A percentile compares a stretch with the other conserved stretches of the same genome.
These are phyloP conservation scores for Criorhina ranunculi DNA, from an alignment of 2,888 invertebrate species.

Conservation along the genomic window DNA sequence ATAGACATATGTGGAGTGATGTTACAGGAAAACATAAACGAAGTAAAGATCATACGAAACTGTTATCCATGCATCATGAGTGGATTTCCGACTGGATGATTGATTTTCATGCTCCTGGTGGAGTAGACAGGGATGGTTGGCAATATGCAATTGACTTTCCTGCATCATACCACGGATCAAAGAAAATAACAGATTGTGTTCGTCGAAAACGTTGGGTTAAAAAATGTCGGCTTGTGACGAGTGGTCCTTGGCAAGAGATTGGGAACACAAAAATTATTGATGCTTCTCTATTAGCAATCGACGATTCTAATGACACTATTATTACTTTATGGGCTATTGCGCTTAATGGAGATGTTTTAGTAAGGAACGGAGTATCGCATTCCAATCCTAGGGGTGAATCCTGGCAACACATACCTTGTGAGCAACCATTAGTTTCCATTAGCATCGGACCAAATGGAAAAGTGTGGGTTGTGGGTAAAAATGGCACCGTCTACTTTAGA, in stretches of 20 bases:
- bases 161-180: slow-evolving; percentile 92
- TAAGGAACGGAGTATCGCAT: slow-evolving; percentile 90
- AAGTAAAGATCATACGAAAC: slow-evolving; percentile 93
- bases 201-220: slow-evolving; percentile 93
- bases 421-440: slow-evolving; percentile 91
- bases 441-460: slow-evolving; percentile 88
- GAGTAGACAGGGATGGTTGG: slow-evolving; percentile 96
- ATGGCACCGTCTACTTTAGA: slow-evolving; percentile 92
- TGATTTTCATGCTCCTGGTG: slow-evolving; percentile 95
- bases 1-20: slow-evolving; percentile 96
- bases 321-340: slow-evolving; percentile 94
- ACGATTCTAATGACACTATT: slow-evolving; percentile 82
- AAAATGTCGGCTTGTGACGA: slow-evolving; percentile 91
- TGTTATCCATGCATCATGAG: slow-evolving; percentile 94
- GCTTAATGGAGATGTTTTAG: slow-evolving; percentile 93
- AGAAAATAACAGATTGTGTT: slow-evolving; percentile 95
- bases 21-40: slow-evolving; percentile 92
- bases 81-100: slow-evolving; percentile 96
- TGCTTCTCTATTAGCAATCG: slow-evolving; percentile 89
- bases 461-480: slow-evolving; percentile 94
- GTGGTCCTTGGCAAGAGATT: slow-evolving; percentile 94
- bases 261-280: slow-evolving; percentile 94
- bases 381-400: slow-evolving; percentile 89
- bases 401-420: slow-evolving; percentile 86
- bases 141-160: slow-evolving; percentile 98